phyloP scores from a whole-genome alignment of 2,113 vertebrate genomes.

The Phycodurus eques region DNA sequence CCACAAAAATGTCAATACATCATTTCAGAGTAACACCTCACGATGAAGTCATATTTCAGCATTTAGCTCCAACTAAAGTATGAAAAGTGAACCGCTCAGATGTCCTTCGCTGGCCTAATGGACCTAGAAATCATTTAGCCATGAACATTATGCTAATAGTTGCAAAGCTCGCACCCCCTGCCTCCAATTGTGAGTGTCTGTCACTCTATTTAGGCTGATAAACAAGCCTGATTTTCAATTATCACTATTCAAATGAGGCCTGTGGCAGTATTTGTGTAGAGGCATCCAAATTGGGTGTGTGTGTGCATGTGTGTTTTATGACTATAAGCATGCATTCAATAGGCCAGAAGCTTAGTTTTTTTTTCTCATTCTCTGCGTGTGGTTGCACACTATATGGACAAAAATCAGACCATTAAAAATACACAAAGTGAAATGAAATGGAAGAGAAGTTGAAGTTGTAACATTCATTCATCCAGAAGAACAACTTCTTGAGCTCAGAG shows the following conservation, averaged over 20 bases:
- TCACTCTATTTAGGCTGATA: conserved; percentile 72
- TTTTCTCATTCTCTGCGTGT: conserved; percentile 20
- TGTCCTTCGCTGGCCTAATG: conserved; percentile 69
- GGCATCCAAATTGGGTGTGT: conserved; percentile 37
- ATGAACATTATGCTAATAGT: conserved; percentile 72
- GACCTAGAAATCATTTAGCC: conserved; percentile 66
- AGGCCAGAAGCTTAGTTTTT: conserved; percentile 20
- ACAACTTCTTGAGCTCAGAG: not conserved
- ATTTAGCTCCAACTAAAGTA: conserved; percentile 44
- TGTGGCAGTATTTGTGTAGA: conserved; percentile 60
- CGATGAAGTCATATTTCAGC: conserved; percentile 63
- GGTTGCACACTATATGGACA: not conserved
- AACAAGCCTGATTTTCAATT: conserved; percentile 77
- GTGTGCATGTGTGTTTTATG: conserved; percentile 2
- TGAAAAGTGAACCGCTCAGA: conserved; percentile 67
- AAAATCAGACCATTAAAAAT: not conserved
- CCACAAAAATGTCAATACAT: conserved; percentile 58
- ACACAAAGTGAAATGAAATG: not conserved
- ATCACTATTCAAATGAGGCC: conserved; percentile 73
- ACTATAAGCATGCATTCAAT: conserved; percentile 16
- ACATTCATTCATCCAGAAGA: not conserved
- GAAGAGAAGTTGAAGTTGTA: not conserved
- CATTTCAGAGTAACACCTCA: conserved; percentile 58
- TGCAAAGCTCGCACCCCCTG: conserved; percentile 62
- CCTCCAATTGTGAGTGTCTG: conserved; percentile 71